phyloP scores from a whole-genome alignment of 1,140 invertebrate genomes.

The Plutomurus gul region DNA sequence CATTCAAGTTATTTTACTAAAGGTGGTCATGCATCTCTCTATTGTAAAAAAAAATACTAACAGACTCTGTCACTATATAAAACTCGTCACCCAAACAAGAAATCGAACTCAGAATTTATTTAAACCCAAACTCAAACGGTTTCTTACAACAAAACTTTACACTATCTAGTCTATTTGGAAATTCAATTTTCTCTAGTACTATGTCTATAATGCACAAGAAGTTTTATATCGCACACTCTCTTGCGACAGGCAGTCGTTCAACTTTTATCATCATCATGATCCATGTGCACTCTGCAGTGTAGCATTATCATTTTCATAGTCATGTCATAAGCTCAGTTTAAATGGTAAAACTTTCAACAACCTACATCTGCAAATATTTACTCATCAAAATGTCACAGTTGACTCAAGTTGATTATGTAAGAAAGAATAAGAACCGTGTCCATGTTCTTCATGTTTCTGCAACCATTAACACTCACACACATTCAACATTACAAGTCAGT shows the following conservation, averaged over 20 bases:
- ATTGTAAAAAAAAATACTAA: background rate
- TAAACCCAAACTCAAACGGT: no score
- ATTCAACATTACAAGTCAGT: no score
- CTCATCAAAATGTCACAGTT: background rate
- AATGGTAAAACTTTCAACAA: no score
- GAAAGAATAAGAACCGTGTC: conserved; percentile 9
- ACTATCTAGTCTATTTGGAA: background rate
- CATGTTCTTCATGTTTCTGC: conserved; percentile 7
- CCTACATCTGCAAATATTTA: background rate
- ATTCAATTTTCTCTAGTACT: background rate
- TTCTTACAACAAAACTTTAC: background rate
- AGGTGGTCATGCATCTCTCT: background rate
- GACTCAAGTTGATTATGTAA: background rate
- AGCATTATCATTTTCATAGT: no score
- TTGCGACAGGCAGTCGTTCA: no score
- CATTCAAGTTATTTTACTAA: background rate
- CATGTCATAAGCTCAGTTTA: no score
- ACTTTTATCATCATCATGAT: no score
- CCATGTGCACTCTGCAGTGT: no score
- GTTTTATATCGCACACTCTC: no score
- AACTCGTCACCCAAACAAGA: background rate
- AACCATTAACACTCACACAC: background rate
- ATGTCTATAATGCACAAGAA: no score
- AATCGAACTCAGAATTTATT: no score
- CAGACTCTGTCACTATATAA: background rate